These are phyloP conservation scores for Xestoiulus laeticollis DNA, from an alignment of 2,888 invertebrate genomes.

Conservation along the genomic window DNA sequence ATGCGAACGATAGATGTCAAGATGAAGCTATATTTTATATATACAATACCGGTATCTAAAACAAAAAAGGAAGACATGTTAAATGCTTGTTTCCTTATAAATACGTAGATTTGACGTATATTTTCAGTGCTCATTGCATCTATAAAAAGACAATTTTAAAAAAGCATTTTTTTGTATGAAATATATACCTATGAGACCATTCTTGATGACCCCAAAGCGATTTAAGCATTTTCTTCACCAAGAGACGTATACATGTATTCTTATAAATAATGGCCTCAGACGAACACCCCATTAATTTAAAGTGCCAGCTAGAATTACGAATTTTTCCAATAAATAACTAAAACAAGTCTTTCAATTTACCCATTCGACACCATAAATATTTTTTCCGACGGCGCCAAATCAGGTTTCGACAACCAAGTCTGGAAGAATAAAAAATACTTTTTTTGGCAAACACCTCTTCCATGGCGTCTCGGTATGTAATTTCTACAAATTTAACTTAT, in stretches of 20 bases:
- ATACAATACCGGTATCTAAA: too few species aligned
- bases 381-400: neutral
- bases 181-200: neutral
- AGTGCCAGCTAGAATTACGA: neutral
- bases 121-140: too few species aligned
- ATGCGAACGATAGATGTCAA: too few species aligned
- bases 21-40: too few species aligned
- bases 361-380: neutral
- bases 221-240: neutral
- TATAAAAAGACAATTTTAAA: too few species aligned
- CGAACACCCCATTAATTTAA: conserved; percentile 11
- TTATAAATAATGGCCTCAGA: conserved; percentile 11
- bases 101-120: too few species aligned
- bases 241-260: neutral
- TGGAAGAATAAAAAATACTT: neutral
- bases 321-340: neutral
- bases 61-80: too few species aligned
- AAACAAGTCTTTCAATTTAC: conserved; percentile 4
- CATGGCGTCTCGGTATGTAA: neutral
- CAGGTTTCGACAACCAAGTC: neutral
- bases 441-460: neutral
- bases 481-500: neutral
- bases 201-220: neutral
- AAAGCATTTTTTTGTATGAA: too few species aligned
- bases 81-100: too few species aligned